Base-by-base conservation (phyloP, 2,113 vertebrate genomes). In the Macrotis lagotis region DNA sequence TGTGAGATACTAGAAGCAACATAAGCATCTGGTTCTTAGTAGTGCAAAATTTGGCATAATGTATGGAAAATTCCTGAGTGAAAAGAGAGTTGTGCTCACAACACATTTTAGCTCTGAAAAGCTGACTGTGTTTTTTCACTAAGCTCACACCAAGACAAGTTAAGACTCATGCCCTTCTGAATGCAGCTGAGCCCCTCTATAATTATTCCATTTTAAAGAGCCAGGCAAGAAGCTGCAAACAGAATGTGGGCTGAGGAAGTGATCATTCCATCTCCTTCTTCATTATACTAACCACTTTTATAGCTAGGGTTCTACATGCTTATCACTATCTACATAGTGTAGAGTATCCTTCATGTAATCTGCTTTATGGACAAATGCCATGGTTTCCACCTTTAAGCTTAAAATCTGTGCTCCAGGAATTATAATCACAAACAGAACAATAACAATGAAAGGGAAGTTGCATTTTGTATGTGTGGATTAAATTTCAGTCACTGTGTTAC, bases 101-200 rank as follows among this genome's bases (percentile, higher is more conserved):
- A 94, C 96, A 95, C 44, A 90, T 48, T 94, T 66, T 51, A 48
- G 94, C 96, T 95, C 92, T 91, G 93, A 91, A 94, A 92, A 94
- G 91, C 92, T 97, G 96, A 90, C 88, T 95, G 90, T 90, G 50
- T 83, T 96, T 93, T 94, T 66, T 90, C 93, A 95, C 66, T 96
- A 92, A 95, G 88, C 91, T 89, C 96, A 97, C 95, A 93, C 95
- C 91, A 96, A 91, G 16, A 93, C 95, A 96, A 97, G 94, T 96
- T 90, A 96, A 96, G 96, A 94, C 31, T 93, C 31, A 91, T 94
- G 90, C 31, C 74, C 90, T 92, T 48, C 91, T 90, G 93, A 93
- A 31, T 95, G 90, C 66, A 91, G 94, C 88, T 96, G 53, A 94
- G 92, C 92, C 94, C 90, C 11, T 47, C 92, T 51, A 91, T 96